Evolutionary conservation across 2,888 invertebrate genomes (phyloP), one percentile per base, ranked within the genome.

Genomic region (Tetropium fuscum): DNA sequence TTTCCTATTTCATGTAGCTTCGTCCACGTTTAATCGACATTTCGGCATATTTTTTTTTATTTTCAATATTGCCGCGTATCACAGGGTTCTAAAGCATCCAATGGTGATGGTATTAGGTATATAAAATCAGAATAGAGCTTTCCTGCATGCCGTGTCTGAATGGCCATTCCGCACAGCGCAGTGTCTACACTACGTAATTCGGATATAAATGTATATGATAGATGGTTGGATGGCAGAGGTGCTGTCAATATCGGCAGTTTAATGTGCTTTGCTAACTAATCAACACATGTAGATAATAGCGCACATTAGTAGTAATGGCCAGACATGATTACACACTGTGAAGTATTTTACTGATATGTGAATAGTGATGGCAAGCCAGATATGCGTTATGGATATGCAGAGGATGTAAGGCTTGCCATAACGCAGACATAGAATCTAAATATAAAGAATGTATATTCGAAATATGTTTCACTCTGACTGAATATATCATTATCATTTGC

Each of bases 261-360:
- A 44, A 53, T 43, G 44, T 19, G 43, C 48, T 56, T 38, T 49
- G 48, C 56, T 49, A 56, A 56, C 56, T 48, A 56, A 56, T 56
- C 56, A 56, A 56, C 56, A 56, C 56, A 56, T 54, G 44, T 48
- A 41, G 32, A 56, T 56, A 56, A 56, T 45, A 34, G 48, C 41
- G 27, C 7, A 20, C 41, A 49, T 48, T 49, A 30, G 25, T 36
- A 56, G 20, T 41, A 56, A 56, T 49, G 47, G 56, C 56, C 20
- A n/a, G 41, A 58, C 60, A 49, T 49, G 57, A 60, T 63, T 63
- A 49, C 51, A 53, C 57, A 40, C 38, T 57, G 19, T 30, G 53
- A 54, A 61, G 57, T 59, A 60, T 60, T 66, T 63, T 55, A 65
- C 54, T 58, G 53, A 49, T 60, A 53, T 44, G 55, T 45, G 59